Percentiles rank a stretch among this genome's conserved stretches.
Conservation (phyloP, 2,113 vertebrate genomes). For the Furnarius figulus region DNA sequence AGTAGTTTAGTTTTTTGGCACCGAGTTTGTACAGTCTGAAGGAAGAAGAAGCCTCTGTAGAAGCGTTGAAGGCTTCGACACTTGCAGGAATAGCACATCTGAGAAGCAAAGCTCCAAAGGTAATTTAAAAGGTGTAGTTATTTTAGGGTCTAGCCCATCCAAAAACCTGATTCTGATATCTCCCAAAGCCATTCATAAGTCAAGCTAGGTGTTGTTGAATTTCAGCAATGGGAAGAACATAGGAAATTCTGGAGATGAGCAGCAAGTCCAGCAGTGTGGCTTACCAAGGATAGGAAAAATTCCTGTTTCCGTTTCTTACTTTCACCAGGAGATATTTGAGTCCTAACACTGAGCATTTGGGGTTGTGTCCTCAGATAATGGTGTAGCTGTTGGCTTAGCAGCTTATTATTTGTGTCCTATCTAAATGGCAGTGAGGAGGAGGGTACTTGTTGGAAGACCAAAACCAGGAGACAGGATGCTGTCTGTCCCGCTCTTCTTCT, state of each 20-base stretch:
- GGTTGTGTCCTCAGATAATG: neutral
- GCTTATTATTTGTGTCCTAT: neutral
- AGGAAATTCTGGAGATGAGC: neutral
- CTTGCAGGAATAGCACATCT: neutral
- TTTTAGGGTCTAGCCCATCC: neutral
- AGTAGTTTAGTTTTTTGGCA: neutral
- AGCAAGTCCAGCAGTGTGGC: accelerated
- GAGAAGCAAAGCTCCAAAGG: neutral
- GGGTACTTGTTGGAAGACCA: neutral
- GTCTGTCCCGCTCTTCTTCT: neutral
- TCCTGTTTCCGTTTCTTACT: neutral
- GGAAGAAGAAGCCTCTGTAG: neutral
- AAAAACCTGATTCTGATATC: neutral
- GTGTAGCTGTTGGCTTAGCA: neutral
- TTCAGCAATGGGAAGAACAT: neutral
- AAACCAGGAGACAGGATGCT: neutral
- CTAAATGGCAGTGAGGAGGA: neutral
- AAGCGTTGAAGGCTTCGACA: neutral
- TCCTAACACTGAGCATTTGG: neutral
- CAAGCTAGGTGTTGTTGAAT: neutral
- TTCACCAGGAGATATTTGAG: neutral
- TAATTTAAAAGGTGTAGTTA: neutral
- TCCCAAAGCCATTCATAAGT: neutral
- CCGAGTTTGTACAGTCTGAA: neutral
- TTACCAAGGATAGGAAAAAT: neutral